Evolutionary conservation across 2,888 invertebrate species (phyloP).

Genomic region (Dryadula phaetusa): DNA sequence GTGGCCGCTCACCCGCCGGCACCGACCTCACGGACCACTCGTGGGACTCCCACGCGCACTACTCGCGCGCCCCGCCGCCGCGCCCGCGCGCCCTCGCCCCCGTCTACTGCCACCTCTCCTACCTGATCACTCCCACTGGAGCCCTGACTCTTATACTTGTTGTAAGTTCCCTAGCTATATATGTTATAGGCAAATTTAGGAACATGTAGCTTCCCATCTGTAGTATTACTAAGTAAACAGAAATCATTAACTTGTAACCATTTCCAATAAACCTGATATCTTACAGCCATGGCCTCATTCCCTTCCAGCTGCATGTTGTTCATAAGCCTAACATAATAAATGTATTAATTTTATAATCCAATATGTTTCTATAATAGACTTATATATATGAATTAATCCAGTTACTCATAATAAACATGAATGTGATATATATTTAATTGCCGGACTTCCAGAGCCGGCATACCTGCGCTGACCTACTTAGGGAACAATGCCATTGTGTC

Average conservation of each 20-base stretch:
- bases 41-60: conserved; percentile 83
- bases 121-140: conserved; percentile 54
- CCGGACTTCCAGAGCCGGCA: not conserved
- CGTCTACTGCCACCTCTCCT: conserved; percentile 71
- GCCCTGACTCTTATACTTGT: conserved; percentile 55
- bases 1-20: conserved; percentile 76
- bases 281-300: too few relatives aligned
- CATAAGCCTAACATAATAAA: not conserved
- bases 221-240: not conserved
- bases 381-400: conserved; percentile 7
- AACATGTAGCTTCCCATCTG: too few relatives aligned
- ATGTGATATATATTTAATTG: conserved; percentile 17
- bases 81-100: conserved; percentile 73
- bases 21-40: conserved; percentile 77
- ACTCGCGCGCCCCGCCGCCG: conserved; percentile 72
- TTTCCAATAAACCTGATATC: too few relatives aligned
- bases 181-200: too few relatives aligned
- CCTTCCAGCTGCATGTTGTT: not conserved
- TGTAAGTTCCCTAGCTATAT: conserved; percentile 47
- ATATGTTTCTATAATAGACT: not conserved
- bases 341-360: not conserved
- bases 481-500: conserved; percentile 31
- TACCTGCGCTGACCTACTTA: conserved; percentile 32
- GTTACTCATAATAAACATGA: conserved; percentile 20
- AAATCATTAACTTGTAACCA: too few relatives aligned